These are phyloP conservation scores for Hirudo medicinalis DNA, from an alignment of 1,140 invertebrate species.

Conservation along the genomic window DNA sequence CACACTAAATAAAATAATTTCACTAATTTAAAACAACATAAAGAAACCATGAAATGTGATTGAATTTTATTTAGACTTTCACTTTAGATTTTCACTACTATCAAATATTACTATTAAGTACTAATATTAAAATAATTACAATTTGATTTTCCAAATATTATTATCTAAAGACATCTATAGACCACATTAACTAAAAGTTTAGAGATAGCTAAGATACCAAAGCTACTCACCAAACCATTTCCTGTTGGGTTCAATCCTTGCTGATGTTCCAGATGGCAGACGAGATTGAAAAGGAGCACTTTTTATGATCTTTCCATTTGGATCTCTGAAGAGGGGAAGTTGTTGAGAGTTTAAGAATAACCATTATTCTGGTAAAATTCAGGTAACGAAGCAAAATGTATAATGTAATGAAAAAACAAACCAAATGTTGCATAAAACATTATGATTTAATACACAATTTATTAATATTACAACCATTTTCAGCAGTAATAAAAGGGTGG, in stretches of 20 bases:
- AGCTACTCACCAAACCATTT: conserved; percentile 85
- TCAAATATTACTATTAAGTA: background rate
- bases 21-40: background rate
- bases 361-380: conserved; percentile 4
- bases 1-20: background rate
- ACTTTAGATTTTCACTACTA: background rate
- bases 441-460: background rate
- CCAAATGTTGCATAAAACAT: background rate
- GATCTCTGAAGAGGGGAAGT: conserved; percentile 46
- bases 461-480: background rate
- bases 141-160: background rate
- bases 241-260: conserved; percentile 87
- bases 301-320: conserved; percentile 75
- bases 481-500: background rate
- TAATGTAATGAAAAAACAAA: background rate
- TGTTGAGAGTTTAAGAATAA: conserved; percentile 8
- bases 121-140: background rate
- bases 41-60: background rate
- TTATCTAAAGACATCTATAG: background rate
- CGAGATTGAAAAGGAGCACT: conserved; percentile 87
- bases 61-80: background rate
- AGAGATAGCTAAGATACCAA: background rate
- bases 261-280: conserved; percentile 72
- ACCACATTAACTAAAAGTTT: background rate
- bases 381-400: background rate